phyloP scores from a whole-genome alignment of 2,888 invertebrate species.

The Zhuqinia jingwanae region DNA sequence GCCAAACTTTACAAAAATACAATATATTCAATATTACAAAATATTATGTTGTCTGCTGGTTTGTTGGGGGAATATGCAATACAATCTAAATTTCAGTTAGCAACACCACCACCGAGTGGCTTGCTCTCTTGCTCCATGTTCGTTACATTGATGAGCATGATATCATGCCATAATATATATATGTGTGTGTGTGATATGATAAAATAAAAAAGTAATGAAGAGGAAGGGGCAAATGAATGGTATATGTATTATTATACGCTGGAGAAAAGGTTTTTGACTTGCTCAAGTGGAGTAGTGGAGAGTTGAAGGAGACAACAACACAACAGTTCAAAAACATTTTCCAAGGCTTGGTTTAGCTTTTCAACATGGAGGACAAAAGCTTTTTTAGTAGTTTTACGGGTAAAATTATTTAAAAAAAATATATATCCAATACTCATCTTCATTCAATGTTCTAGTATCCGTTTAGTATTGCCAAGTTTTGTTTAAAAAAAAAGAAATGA shows the following conservation, averaged over 20 bases:
- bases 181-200: background rate
- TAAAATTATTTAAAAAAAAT: conserved; percentile 1
- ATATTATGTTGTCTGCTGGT: background rate
- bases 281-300: background rate
- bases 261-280: background rate
- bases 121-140: background rate
- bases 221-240: background rate
- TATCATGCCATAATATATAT: background rate
- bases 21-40: background rate
- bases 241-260: background rate
- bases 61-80: conserved; percentile 24
- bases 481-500: too few species aligned
- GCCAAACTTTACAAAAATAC: background rate
- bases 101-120: background rate
- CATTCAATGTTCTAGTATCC: background rate
- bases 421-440: background rate
- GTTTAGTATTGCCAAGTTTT: background rate
- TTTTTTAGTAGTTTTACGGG: background rate
- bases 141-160: background rate
- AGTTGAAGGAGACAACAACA: background rate
- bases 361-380: conserved; percentile 43
- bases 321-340: conserved; percentile 13
- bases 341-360: conserved; percentile 17
- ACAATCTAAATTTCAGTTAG: background rate
- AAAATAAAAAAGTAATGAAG: background rate